Evolutionary conservation across 2,888 invertebrate species (phyloP).

Genomic region (Plebejus anna): DNA sequence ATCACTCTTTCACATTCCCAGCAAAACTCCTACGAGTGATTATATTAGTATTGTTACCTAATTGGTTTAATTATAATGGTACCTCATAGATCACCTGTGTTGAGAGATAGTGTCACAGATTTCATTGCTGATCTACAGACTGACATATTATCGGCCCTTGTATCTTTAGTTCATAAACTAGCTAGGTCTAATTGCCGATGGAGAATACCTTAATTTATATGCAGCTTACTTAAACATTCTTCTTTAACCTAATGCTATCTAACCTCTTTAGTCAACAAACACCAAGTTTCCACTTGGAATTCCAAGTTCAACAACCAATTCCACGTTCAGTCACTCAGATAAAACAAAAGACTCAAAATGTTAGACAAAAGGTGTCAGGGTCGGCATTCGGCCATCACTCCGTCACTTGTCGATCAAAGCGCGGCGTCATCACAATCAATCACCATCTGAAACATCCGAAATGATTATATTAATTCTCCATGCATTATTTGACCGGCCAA

Average conservation of each 20-base stretch:
- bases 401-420: conserved; percentile 28
- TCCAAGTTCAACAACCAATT: background rate
- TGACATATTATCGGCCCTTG: no score
- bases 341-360: background rate
- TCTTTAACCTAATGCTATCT: no score
- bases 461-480: conserved; percentile 74
- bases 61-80: background rate
- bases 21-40: background rate
- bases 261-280: no score
- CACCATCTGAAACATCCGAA: conserved; percentile 71
- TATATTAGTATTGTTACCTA: background rate
- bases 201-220: no score
- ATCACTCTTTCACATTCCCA: no score
- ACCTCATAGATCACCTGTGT: background rate
- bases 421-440: conserved; percentile 74
- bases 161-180: no score
- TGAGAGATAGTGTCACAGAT: no score
- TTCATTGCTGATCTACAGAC: no score
- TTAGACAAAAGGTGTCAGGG: background rate
- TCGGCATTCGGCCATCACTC: background rate
- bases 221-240: no score
- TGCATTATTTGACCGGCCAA: conserved; percentile 75
- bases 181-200: no score
- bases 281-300: no score
- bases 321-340: background rate